Evolutionary conservation across 2,113 vertebrate genomes (phyloP).

Genomic region (Dasypus novemcinctus): DNA sequence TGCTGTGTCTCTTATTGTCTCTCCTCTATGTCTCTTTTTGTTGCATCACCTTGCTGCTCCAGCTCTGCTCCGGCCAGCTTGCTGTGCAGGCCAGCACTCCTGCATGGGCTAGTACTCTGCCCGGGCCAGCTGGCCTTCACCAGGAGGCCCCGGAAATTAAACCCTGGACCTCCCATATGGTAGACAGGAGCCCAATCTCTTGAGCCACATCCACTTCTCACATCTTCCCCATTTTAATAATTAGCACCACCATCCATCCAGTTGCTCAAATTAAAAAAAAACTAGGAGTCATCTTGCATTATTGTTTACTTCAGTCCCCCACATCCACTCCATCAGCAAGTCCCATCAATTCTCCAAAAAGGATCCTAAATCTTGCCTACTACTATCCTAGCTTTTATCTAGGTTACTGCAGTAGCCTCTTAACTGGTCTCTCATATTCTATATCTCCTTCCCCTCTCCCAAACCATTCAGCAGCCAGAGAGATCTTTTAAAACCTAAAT

Average conservation of each 20-base stretch:
- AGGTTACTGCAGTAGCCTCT: not conserved
- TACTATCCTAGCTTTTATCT: not conserved
- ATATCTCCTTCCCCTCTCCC: accelerated
- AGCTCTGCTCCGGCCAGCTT: too few species aligned
- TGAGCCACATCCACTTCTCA: too few species aligned
- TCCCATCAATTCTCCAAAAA: not conserved
- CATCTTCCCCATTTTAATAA: too few species aligned
- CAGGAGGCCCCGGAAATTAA: too few species aligned
- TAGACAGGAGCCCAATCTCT: too few species aligned
- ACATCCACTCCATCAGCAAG: not conserved
- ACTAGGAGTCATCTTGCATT: accelerated
- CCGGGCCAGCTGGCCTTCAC: too few species aligned
- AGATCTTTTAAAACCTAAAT: not conserved
- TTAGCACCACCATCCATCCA: not conserved
- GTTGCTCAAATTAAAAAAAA: not conserved
- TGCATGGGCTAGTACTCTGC: too few species aligned
- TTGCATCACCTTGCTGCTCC: too few species aligned
- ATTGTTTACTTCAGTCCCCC: not conserved
- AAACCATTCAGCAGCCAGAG: not conserved
- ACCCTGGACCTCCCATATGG: too few species aligned
- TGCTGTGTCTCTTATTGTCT: too few species aligned
- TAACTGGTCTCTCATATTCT: not conserved
- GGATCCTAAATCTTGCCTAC: not conserved
- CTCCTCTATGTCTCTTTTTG: too few species aligned
- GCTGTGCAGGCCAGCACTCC: too few species aligned